phyloP scores from a whole-genome alignment of 2,888 invertebrate genomes.

The Xanthia togata region DNA sequence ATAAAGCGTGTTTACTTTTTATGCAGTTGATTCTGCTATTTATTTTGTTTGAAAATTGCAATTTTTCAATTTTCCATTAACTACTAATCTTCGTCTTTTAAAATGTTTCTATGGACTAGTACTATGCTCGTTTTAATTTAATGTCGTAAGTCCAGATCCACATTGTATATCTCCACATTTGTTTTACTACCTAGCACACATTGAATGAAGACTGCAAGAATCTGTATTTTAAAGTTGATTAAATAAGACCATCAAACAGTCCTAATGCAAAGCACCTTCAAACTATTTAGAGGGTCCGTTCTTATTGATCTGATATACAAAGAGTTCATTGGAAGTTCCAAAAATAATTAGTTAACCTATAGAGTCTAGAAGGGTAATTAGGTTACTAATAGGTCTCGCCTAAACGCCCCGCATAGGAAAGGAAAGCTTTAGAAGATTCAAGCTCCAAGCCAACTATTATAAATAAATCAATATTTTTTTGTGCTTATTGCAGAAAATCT shows the following conservation, averaged over 20 bases:
- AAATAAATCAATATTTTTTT: too few species aligned
- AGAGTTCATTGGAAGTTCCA: not conserved
- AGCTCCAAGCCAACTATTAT: too few species aligned
- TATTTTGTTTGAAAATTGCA: too few species aligned
- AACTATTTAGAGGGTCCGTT: slow-evolving; percentile 29
- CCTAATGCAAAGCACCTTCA: slow-evolving; percentile 38
- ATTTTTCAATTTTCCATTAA: too few species aligned
- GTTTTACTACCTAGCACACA: not conserved
- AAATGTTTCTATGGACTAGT: too few species aligned
- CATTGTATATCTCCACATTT: not conserved
- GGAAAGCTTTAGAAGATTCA: not conserved
- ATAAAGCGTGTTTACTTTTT: too few species aligned
- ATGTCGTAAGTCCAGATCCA: too few species aligned
- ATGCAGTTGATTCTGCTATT: too few species aligned
- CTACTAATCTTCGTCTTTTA: too few species aligned
- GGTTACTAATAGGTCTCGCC: not conserved
- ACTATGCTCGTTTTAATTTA: too few species aligned
- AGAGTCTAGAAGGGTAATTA: not conserved
- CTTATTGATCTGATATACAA: slow-evolving; percentile 12
- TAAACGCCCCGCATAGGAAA: too few species aligned
- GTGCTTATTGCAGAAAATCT: too few species aligned
- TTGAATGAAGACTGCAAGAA: slow-evolving; percentile 1
- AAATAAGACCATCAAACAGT: slow-evolving; percentile 19
- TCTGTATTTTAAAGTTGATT: slow-evolving; percentile 4
- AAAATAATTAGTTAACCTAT: not conserved